These are phyloP conservation scores for Terebella lapidaria DNA, from an alignment of 2,888 invertebrate genomes.

Conservation along the genomic window DNA sequence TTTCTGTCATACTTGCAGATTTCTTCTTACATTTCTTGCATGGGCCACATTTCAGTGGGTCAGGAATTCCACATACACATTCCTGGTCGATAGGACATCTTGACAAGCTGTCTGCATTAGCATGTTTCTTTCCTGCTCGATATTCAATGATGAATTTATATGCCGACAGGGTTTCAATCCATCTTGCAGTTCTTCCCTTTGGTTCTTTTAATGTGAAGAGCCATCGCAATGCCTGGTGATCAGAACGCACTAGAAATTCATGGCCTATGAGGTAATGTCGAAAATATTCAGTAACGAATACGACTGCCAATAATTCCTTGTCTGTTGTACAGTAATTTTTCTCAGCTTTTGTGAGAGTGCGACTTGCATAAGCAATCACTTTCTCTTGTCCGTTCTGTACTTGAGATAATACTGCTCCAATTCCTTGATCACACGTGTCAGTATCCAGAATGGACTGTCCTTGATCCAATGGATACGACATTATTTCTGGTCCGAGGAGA, in stretches of 20 bases:
- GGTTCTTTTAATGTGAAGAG: constrained; percentile 7
- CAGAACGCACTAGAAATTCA: constrained; percentile 14
- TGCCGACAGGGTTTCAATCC: background rate
- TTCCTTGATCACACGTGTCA: constrained; percentile 17
- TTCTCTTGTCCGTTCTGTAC: too few relatives aligned
- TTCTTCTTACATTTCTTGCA: constrained; percentile 1
- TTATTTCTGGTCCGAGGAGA: constrained; percentile 8
- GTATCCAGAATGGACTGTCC: constrained; percentile 20
- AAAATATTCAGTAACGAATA: constrained; percentile 12
- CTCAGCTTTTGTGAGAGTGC: constrained; percentile 15
- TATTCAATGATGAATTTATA: background rate
- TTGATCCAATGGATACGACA: constrained; percentile 10
- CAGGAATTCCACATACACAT: background rate
- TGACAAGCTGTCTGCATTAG: constrained; percentile 5
- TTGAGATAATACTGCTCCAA: constrained; percentile 20
- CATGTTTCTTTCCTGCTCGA: background rate
- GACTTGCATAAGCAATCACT: too few relatives aligned
- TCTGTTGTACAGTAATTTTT: too few relatives aligned
- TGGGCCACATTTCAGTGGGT: constrained; percentile 3
- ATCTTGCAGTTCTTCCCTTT: too few relatives aligned
- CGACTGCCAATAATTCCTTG: constrained; percentile 18
- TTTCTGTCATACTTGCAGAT: background rate
- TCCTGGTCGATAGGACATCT: background rate
- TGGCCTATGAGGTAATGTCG: constrained; percentile 15
- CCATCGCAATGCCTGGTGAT: constrained; percentile 14